Base-by-base conservation (phyloP, 1,140 invertebrate species). In the Zelostemma sp. region DNA sequence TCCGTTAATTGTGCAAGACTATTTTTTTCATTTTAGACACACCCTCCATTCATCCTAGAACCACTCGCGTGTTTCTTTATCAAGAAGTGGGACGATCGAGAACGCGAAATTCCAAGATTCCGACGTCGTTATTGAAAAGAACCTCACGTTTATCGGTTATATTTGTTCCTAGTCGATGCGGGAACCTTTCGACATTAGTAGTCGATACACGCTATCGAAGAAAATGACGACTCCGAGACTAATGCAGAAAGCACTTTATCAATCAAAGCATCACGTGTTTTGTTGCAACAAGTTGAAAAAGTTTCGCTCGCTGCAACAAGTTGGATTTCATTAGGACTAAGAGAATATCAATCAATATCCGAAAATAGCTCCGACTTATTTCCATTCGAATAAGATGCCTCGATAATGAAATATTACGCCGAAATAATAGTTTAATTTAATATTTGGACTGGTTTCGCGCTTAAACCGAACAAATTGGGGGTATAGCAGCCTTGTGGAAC, bases 341-440 rank as follows among this genome's bases (percentile, higher is more conserved):
- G n/a, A n/a, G n/a, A n/a, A n/a, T n/a, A n/a, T n/a, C n/a, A n/a
- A n/a, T n/a, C n/a, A 28, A 28, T 28, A 3, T 28, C 25, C 25
- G 25, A n/a, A n/a, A n/a, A n/a, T n/a, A n/a, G n/a, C n/a, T n/a
- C n/a, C n/a, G n/a, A n/a, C n/a, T n/a, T n/a, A n/a, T n/a, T n/a
- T n/a, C n/a, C n/a, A n/a, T n/a, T n/a, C n/a, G n/a, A n/a, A n/a
- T n/a, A n/a, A n/a, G n/a, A n/a, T 12, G 14, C 2, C 35, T 2
- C 14, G 9, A 38, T 31, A 31, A 5, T 11, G 35, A 4, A 28
- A 17, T 43, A 43, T 43, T 43, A 14, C 40, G 12, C 16, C 40
- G 16, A 4, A 17, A 8, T 54, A 43, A 41, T 40, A 21, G 51
- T 54, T 54, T 54, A 54, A 40, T 54, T 43, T 40, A 54, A 54